Evolutionary conservation across 2,888 invertebrate genomes (phyloP), one percentile per base, ranked within the genome.

Genomic region (Melieria omissa): DNA sequence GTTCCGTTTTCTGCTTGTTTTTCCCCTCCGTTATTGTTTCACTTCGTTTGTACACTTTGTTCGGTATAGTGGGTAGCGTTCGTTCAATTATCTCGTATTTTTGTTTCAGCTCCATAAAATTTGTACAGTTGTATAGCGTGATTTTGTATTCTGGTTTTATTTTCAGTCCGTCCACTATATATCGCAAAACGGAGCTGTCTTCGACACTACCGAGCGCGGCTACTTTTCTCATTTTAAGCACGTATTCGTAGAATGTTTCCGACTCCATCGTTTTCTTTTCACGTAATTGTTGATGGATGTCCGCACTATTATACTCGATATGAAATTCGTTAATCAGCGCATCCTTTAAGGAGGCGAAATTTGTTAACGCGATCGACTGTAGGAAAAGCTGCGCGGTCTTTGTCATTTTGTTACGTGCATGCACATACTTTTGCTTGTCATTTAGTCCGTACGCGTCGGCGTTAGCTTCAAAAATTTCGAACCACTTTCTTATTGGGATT

Each of bases 371-470:
- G 16, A 66, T 70, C 9, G 72, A 62, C 46, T 76, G 71, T 4
- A 72, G 55, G 55, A 76, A 74, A 14, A 74, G 57, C 8, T 73
- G 46, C 5, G 71, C 73, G 12, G 72, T 73, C n/a, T 72, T 72
- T 16, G 64, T 65, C 65, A 9, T 74, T 67, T 74, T 74, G 5
- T 66, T 64, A 5, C 75, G 60, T 1, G 74, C 71, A 29, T 75
- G 71, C 42, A 73, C 74, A 49, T 73, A 74, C 57, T 70, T 73
- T 55, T 73, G 73, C 45, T 70, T 71, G 1, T 14, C 46, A 45
- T 57, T 74, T 1, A 74, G 29, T 8, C 62, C 55, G 49, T 74
- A 71, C 6, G 69, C 74, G 5, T 52, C 52, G 5, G 52, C 52
- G 14, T 52, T 52, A n/a, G 5, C 14, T n/a, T 52, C 0, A 52